Evolutionary conservation across 2,113 vertebrate species (phyloP).

Genomic region (Prunella himalayana): DNA sequence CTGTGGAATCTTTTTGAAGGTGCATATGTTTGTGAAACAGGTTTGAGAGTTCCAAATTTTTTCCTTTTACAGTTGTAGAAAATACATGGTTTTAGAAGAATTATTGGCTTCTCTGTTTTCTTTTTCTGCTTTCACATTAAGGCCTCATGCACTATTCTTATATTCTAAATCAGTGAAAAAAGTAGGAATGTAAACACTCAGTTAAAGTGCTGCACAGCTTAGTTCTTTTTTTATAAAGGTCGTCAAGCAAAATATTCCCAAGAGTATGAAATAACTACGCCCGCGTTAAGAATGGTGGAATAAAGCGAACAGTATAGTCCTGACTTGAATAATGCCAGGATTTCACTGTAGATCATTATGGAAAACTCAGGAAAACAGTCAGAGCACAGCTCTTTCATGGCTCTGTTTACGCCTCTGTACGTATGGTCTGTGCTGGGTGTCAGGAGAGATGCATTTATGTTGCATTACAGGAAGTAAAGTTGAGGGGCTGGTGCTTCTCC

Average conservation of each 20-base stretch:
- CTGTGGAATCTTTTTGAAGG: background rate
- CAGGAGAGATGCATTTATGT: background rate
- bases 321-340: slow-evolving; percentile 12
- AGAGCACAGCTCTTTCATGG: background rate
- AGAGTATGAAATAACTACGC: background rate
- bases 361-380: slow-evolving; percentile 24
- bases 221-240: background rate
- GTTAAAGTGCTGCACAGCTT: background rate
- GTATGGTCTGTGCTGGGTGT: background rate
- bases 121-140: background rate
- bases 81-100: background rate
- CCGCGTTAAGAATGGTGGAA: background rate
- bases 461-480: background rate
- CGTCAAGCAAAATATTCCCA: background rate
- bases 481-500: background rate
- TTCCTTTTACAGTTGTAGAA: background rate
- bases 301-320: background rate
- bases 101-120: background rate
- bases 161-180: background rate
- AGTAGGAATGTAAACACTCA: background rate
- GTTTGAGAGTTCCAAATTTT: background rate
- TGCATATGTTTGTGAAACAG: background rate
- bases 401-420: background rate
- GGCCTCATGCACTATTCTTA: background rate
- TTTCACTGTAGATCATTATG: slow-evolving; percentile 13